Evolutionary conservation across 2,113 vertebrate genomes (phyloP).

Genomic region (Pelmatolapia mariae): DNA sequence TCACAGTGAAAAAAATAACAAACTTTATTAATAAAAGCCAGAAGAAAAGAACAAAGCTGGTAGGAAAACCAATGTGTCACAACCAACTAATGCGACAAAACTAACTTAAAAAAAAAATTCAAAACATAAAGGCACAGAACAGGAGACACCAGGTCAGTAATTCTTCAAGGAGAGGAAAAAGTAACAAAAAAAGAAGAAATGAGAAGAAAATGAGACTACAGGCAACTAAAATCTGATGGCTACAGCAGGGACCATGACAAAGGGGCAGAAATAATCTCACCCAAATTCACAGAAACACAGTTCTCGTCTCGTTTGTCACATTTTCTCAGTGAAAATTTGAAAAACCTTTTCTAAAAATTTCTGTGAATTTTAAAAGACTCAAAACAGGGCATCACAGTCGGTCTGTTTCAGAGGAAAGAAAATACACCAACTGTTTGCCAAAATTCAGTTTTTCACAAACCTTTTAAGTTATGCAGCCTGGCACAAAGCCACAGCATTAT

Average conservation of each 20-base stretch:
- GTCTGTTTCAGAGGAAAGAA: fast-evolving
- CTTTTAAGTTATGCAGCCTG: background rate
- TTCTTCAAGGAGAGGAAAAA: background rate
- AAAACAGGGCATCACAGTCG: fast-evolving
- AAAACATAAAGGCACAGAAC: fast-evolving
- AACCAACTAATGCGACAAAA: background rate
- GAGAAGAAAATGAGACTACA: background rate
- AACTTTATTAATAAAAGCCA: background rate
- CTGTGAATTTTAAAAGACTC: background rate
- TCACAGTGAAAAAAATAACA: background rate
- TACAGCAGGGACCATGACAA: background rate
- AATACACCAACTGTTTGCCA: background rate
- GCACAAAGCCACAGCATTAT: background rate
- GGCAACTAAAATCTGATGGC: background rate
- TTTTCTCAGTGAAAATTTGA: background rate
- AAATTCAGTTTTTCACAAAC: background rate
- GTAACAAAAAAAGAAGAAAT: background rate
- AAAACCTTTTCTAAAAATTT: fast-evolving
- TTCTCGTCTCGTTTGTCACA: fast-evolving
- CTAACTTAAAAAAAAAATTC: background rate
- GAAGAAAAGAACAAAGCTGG: background rate
- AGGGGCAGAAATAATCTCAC: background rate
- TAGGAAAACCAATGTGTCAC: background rate
- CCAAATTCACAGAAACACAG: background rate
- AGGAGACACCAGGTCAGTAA: background rate